phyloP scores from a whole-genome alignment of 2,113 vertebrate species.

The Macrotus californicus region DNA sequence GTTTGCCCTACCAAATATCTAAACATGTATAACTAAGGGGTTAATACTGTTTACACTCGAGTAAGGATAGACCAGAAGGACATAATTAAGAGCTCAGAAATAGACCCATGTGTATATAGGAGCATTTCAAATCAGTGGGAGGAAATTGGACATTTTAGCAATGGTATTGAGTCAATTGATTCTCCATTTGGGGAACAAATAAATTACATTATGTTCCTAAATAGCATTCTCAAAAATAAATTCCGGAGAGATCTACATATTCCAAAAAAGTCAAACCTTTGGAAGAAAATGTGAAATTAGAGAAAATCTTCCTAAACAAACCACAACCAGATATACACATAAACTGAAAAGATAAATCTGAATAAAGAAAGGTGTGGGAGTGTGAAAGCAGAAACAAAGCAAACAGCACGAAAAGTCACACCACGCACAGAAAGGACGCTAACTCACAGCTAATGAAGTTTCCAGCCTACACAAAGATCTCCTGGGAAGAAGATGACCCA shows the following conservation, averaged over 20 bases:
- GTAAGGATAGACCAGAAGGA: background rate
- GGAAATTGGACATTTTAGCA: background rate
- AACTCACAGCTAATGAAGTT: background rate
- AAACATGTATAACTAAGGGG: background rate
- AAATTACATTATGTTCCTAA: background rate
- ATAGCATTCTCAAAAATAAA: background rate
- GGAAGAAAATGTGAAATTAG: background rate
- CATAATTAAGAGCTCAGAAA: background rate
- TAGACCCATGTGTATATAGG: background rate
- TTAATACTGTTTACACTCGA: background rate
- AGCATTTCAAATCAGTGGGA: background rate
- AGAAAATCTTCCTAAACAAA: background rate
- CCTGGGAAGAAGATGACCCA: background rate
- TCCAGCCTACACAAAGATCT: background rate
- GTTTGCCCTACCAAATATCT: background rate
- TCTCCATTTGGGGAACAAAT: background rate
- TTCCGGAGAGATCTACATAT: background rate
- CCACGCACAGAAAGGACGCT: background rate
- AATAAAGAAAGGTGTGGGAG: background rate
- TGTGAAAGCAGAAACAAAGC: background rate
- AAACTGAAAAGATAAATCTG: background rate
- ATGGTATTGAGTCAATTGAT: background rate
- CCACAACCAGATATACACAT: background rate
- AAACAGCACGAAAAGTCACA: background rate
- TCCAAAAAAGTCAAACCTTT: background rate